Evolutionary conservation across 2,113 vertebrate genomes (phyloP).

Genomic region (Phainopepla nitens): DNA sequence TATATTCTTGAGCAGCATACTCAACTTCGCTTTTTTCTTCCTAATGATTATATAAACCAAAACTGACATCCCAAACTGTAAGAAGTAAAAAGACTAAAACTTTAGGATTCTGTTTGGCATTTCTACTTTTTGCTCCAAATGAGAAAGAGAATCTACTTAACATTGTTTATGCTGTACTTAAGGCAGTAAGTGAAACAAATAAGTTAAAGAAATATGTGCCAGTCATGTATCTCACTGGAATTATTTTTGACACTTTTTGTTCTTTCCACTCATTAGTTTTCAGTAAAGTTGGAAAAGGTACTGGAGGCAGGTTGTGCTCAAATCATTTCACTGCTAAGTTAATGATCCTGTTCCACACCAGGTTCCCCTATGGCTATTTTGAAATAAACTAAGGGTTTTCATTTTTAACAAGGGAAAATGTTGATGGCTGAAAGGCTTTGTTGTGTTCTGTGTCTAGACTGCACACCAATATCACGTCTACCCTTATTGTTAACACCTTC

Average conservation of each 20-base stretch:
- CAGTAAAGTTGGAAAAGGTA: background rate
- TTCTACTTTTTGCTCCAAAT: slow-evolving; percentile 10
- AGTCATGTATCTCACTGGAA: background rate
- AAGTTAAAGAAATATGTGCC: background rate
- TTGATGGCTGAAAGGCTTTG: background rate
- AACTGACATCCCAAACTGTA: background rate
- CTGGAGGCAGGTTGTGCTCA: background rate
- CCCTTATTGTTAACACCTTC: background rate
- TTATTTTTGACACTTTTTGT: background rate
- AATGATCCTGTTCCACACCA: background rate
- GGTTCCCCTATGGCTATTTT: background rate
- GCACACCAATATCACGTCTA: background rate
- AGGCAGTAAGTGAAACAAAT: slow-evolving; percentile 12
- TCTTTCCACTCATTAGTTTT: slow-evolving; percentile 20
- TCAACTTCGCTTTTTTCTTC: background rate
- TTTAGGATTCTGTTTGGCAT: background rate
- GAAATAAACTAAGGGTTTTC: background rate
- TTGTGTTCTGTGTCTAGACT: background rate
- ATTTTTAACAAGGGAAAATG: background rate
- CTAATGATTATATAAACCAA: background rate
- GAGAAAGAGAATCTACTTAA: slow-evolving; percentile 13
- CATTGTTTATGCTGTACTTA: background rate
- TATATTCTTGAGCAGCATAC: background rate
- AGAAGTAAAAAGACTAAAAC: slow-evolving; percentile 1
- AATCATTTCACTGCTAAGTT: background rate